These are phyloP conservation scores for Drosophila multiciliata DNA, from an alignment of 2,888 invertebrate species.

Conservation along the genomic window DNA sequence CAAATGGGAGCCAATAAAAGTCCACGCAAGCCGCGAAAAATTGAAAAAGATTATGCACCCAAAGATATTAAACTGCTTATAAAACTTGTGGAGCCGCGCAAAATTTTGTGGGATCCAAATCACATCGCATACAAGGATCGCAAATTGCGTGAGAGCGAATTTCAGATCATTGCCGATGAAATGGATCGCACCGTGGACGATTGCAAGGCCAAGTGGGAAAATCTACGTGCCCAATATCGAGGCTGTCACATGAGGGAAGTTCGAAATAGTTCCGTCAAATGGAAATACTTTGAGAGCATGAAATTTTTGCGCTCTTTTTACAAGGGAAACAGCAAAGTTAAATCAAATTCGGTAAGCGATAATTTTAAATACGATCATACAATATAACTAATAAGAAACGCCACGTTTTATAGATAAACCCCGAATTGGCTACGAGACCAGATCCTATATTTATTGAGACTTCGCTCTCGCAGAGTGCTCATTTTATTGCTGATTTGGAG, in stretches of 20 bases:
- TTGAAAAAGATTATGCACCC: constrained; percentile 41
- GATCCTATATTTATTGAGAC: constrained; percentile 12
- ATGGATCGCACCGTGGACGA: constrained; percentile 26
- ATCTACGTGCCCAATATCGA: constrained; percentile 44
- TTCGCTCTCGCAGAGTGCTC: neutral
- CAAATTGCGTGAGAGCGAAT: constrained; percentile 35
- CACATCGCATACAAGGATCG: constrained; percentile 26
- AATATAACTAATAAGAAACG: neutral
- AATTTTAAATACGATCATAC: neutral
- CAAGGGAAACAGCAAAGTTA: constrained; percentile 24
- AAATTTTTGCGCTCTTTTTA: constrained; percentile 32
- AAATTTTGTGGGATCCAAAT: constrained; percentile 31
- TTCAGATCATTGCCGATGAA: constrained; percentile 23
- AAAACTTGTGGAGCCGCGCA: constrained; percentile 29
- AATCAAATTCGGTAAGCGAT: constrained; percentile 13
- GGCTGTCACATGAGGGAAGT: constrained; percentile 32
- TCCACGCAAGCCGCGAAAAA: constrained; percentile 25
- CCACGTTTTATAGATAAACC: neutral
- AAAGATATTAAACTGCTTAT: constrained; percentile 39
- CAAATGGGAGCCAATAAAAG: constrained; percentile 21
- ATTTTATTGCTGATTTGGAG: constrained; percentile 27
- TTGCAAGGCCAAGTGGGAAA: constrained; percentile 51
- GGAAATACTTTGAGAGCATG: constrained; percentile 43
- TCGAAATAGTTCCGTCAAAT: constrained; percentile 30
- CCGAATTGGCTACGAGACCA: neutral